These are phyloP conservation scores for Diarsia brunnea DNA, from an alignment of 2,888 invertebrate species.

Conservation along the genomic window DNA sequence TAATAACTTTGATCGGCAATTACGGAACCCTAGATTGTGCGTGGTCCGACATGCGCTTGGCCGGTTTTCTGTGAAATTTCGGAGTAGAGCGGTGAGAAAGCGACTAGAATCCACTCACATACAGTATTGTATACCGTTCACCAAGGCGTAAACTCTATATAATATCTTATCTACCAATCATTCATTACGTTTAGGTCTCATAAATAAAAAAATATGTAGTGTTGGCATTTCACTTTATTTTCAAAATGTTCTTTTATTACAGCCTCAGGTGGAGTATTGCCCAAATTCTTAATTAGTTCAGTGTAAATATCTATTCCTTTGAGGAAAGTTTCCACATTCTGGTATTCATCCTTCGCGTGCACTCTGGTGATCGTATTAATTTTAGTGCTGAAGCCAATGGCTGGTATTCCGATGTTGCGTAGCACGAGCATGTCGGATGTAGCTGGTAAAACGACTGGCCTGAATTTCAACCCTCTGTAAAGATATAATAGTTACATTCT, in stretches of 20 bases:
- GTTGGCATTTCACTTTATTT: conserved; percentile 16
- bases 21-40: too few relatives aligned
- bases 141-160: too few relatives aligned
- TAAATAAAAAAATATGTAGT: conserved; percentile 3
- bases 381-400: conserved; percentile 79
- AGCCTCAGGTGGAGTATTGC: conserved; percentile 48
- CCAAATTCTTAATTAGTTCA: conserved; percentile 67
- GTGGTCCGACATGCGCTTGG: too few relatives aligned
- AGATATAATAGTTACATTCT: conserved; percentile 7
- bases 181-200: not conserved
- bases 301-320: conserved; percentile 78
- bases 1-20: too few relatives aligned
- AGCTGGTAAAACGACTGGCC: conserved; percentile 74
- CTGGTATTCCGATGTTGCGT: conserved; percentile 77
- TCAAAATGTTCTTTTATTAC: not conserved
- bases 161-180: too few relatives aligned
- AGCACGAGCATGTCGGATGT: conserved; percentile 77
- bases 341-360: conserved; percentile 77
- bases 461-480: conserved; percentile 75
- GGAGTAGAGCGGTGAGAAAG: too few relatives aligned
- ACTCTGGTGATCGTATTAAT: conserved; percentile 66
- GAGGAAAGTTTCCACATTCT: conserved; percentile 74
- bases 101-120: too few relatives aligned
- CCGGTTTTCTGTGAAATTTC: too few relatives aligned
- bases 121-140: too few relatives aligned